Evolutionary conservation across 1,140 invertebrate genomes (phyloP).

Genomic region (Drosophila jambulina): DNA sequence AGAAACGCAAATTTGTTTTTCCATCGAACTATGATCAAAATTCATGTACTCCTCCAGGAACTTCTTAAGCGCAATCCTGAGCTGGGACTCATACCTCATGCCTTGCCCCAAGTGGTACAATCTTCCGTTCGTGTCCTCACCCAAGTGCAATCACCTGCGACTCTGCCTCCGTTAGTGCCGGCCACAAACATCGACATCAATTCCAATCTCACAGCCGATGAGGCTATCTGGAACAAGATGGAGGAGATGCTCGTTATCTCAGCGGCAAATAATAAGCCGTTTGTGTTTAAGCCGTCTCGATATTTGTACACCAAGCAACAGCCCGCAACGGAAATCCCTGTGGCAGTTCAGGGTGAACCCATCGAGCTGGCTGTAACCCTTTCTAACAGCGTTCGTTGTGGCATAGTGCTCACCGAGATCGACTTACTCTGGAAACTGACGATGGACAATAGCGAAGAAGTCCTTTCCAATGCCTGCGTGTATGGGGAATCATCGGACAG

Average conservation of each 20-base stretch:
- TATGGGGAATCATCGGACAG: slow-evolving; percentile 77
- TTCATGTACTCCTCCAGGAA: slow-evolving; percentile 44
- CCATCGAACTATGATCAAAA: background rate
- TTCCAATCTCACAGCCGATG: slow-evolving; percentile 78
- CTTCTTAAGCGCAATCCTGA: slow-evolving; percentile 74
- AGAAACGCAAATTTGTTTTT: background rate
- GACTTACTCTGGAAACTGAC: slow-evolving; percentile 92
- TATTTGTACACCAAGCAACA: slow-evolving; percentile 90
- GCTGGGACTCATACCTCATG: slow-evolving; percentile 71
- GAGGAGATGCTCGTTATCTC: slow-evolving; percentile 92
- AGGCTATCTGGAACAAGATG: slow-evolving; percentile 89
- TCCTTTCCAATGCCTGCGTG: slow-evolving; percentile 77
- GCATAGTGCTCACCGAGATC: slow-evolving; percentile 85
- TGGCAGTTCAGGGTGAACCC: slow-evolving; percentile 92
- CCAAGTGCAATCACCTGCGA: slow-evolving; percentile 78
- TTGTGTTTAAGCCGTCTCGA: slow-evolving; percentile 92
- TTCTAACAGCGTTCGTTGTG: slow-evolving; percentile 87
- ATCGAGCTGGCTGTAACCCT: slow-evolving; percentile 92
- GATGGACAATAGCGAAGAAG: slow-evolving; percentile 82
- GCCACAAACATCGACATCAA: slow-evolving; percentile 89
- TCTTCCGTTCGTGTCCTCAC: slow-evolving; percentile 79
- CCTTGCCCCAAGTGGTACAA: slow-evolving; percentile 77
- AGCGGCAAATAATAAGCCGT: slow-evolving; percentile 89
- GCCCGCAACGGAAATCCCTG: slow-evolving; percentile 87
- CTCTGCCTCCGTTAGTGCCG: slow-evolving; percentile 88